phyloP scores from a whole-genome alignment of 2,113 vertebrate genomes.

The Xiphorhynchus elegans region DNA sequence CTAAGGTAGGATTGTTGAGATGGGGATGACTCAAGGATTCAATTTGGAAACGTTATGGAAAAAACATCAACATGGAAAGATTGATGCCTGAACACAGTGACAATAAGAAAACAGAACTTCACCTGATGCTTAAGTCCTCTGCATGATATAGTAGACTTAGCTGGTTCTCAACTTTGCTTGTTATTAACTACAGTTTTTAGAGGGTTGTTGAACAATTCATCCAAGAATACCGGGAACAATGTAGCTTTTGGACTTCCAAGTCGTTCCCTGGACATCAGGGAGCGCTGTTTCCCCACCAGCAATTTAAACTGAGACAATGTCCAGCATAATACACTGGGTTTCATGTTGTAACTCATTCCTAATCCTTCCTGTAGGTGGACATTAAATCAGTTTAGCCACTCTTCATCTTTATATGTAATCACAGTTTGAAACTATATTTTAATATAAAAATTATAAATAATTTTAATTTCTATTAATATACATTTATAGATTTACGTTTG shows the following conservation, averaged over 20 bases:
- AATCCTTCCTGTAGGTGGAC: not conserved
- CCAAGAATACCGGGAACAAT: not conserved
- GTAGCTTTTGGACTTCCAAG: not conserved
- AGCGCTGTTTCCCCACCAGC: slow-evolving; percentile 20
- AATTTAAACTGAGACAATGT: not conserved
- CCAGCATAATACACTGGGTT: fast-evolving
- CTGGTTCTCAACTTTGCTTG: not conserved
- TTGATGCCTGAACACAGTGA: not conserved
- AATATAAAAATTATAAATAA: not conserved
- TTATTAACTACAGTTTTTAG: not conserved
- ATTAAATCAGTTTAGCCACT: not conserved
- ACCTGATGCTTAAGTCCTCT: not conserved
- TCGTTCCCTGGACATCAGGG: not conserved
- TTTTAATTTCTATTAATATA: not conserved
- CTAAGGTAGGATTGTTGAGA: not conserved
- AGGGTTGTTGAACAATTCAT: not conserved
- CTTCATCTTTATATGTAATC: not conserved
- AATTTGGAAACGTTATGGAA: not conserved
- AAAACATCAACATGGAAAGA: not conserved
- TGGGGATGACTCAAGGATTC: not conserved
- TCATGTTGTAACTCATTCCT: not conserved
- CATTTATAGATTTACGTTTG: not conserved
- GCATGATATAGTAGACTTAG: not conserved
- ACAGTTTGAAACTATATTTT: not conserved
- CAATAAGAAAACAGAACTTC: not conserved